Evolutionary conservation across 2,113 vertebrate genomes (phyloP), one percentile per base, ranked within the genome.

Genomic region (Pseudorasbora parva): DNA sequence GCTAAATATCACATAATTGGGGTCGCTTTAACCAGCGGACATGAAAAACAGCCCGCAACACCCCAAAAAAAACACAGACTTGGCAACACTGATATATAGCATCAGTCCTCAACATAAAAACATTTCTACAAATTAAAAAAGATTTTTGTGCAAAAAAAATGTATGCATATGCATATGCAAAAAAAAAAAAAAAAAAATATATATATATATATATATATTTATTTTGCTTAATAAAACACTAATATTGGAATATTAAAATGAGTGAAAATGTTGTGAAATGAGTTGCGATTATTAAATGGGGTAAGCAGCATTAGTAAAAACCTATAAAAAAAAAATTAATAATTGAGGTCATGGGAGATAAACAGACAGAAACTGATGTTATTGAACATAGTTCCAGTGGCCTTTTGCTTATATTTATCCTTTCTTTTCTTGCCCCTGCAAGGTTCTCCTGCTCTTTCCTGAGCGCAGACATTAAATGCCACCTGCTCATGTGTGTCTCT

Each of bases 381-480:
- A 74, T 11, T 74, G 72, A 51, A 51, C 47, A 49, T 30, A 79
- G 23, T 66, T 49, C 17, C 87, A 85, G 64, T 82, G 86, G 87
- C 82, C 80, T 82, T 80, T 60, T 68, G 51, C n/a, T 51, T 72
- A 10, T 79, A 74, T 75, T 64, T 72, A 37, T 30, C 43, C 7
- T 83, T 57, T 66, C 60, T 11, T 74, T 30, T 14, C 30, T 73
- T 19, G 8, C 78, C 72, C 62, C 83, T 51, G 27, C 56, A 41
- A 77, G 87, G 21, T 30, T 71, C 78, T 17, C 43, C 47, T n/a
- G 72, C 37, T 75, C 86, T 80, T 56, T 45, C 41, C 64, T 85
- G 80, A 85, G 75, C 64, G 86, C 71, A 86, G 60, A 87, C 82
- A 84, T 83, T 85, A 90, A 81, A 84, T 87, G 82, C 75, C 83